A percentile compares a stretch with the other conserved stretches of the same genome.
These are phyloP conservation scores for Pseudorectes ferrugineus DNA, from an alignment of 2,113 vertebrate genomes.

Conservation along the genomic window DNA sequence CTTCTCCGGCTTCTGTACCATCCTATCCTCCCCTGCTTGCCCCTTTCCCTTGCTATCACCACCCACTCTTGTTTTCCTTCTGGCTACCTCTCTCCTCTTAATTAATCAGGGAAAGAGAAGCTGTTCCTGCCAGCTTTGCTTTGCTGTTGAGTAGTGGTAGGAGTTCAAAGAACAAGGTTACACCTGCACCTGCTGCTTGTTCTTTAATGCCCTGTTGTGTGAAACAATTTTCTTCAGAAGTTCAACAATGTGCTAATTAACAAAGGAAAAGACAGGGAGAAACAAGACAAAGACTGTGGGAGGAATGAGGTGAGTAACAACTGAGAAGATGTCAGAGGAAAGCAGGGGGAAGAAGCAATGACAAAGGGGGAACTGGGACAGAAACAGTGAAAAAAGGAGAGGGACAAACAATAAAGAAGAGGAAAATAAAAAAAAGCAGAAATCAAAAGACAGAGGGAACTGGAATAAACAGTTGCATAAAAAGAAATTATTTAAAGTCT, in stretches of 20 bases:
- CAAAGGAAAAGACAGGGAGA: background rate
- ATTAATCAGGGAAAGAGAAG: background rate
- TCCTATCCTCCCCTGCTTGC: background rate
- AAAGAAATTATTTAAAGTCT: background rate
- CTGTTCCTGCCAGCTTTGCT: background rate
- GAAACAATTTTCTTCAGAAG: background rate
- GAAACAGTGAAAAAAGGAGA: background rate
- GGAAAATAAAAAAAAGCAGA: background rate
- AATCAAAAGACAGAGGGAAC: background rate
- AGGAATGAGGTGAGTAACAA: background rate
- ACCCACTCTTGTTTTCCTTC: background rate
- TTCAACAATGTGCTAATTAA: background rate
- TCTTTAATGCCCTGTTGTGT: background rate
- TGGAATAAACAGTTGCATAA: background rate
- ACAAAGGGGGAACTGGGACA: background rate
- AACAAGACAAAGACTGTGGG: background rate
- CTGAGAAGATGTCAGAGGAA: background rate
- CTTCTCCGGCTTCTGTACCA: background rate
- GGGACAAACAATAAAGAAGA: background rate
- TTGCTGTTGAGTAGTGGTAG: background rate
- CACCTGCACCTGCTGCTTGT: background rate
- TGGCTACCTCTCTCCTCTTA: background rate
- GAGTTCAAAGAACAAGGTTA: slow-evolving; percentile 23
- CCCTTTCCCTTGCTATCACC: background rate
- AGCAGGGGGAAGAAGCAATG: background rate